Evolutionary conservation across 2,888 invertebrate genomes (phyloP), one percentile per base, ranked within the genome.

Genomic region (Euspilapteryx auroguttella): DNA sequence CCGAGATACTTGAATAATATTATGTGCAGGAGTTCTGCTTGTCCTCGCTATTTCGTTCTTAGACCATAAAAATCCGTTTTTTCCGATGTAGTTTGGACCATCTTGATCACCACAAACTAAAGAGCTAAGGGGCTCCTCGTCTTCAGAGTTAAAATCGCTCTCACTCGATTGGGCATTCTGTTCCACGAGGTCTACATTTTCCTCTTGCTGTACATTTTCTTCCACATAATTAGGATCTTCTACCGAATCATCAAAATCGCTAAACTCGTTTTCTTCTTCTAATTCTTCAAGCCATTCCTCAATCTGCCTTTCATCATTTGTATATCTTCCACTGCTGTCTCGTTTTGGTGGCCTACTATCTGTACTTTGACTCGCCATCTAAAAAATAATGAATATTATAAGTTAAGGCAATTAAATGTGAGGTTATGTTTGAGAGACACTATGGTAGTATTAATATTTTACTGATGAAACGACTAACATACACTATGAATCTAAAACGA

Each of bases 1-100:
- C 14, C 33, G 30, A 14, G 36, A 32, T 34, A 36, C 32, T 31
- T 29, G 27, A 31, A 36, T 31, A 32, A 32, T 33, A 15, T 36
- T 34, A 27, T 32, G 33, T 29, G 33, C 31, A 27, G 31, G 21
- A 21, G 27, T 30, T 20, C 34, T 28, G 30, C 32, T 33, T 33
- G 34, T 32, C 31, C 32, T 27, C 14, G 27, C 15, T 15, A 5
- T 7, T 12, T 27, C 27, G 14, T 27, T 14, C 15, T 17, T 27
- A n/a, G 9, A 15, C 27, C 27, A 34, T 33, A 37, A 32, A 20
- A 34, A 37, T 11, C 30, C 31, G 30, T 32, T 27, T 27, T 27
- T 27, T 15, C 27, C 27, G 4, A 12, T 31, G 12, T 32, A 34
- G 22, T 32, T n/a, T n/a, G n/a, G 29, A 7, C 29, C 14, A 23